These are phyloP conservation scores for Trididemnum clinides DNA, from an alignment of 23 tunicate species.

Conservation along the genomic window DNA sequence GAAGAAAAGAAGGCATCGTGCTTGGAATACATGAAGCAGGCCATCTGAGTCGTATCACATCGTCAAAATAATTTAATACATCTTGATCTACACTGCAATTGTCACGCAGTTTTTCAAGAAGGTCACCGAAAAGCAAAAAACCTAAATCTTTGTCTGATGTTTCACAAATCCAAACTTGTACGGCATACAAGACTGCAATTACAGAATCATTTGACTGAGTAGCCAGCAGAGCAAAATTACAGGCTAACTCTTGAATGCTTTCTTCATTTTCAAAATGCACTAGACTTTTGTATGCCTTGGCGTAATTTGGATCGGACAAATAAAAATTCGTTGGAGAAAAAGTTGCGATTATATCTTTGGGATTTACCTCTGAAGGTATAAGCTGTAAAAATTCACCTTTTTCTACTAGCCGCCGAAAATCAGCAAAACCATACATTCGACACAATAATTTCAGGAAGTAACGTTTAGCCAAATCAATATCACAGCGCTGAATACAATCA, in stretches of 20 bases:
- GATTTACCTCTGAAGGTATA: background rate
- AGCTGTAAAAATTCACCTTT: background rate
- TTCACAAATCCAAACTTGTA: background rate
- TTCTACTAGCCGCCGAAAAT: background rate
- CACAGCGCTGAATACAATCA: background rate
- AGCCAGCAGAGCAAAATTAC: background rate
- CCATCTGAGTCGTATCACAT: too few species aligned
- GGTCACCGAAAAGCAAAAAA: background rate
- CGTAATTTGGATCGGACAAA: background rate
- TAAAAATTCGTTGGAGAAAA: background rate
- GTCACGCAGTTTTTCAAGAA: background rate
- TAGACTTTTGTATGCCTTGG: too few species aligned
- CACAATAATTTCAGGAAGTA: constrained; percentile 44
- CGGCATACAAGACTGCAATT: background rate
- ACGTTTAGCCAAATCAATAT: background rate
- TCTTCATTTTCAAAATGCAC: background rate
- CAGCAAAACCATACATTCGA: constrained; percentile 29
- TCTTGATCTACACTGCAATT: background rate
- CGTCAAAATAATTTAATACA: background rate
- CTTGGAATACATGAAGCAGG: too few species aligned
- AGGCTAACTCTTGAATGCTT: background rate
- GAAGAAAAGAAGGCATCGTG: background rate
- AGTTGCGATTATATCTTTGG: background rate
- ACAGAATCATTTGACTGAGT: background rate
- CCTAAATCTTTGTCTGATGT: background rate